Evolutionary conservation across 2,797 vertebrate species (phyloP).

Genomic region (Cynodonichthys magdalenae): DNA sequence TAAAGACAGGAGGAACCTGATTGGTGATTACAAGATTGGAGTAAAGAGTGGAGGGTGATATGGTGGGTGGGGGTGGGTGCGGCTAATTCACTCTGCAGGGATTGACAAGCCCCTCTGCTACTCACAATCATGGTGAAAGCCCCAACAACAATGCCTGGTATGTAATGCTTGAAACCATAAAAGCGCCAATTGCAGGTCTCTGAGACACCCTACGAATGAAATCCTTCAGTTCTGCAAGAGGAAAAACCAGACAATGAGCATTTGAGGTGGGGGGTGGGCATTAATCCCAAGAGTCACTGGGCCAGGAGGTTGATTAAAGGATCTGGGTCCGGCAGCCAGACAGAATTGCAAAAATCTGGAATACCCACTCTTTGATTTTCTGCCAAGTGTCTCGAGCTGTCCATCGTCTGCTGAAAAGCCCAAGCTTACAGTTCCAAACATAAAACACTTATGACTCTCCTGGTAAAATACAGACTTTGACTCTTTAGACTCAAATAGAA

Average conservation of each 20-base stretch:
- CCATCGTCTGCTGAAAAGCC: constrained; percentile 11
- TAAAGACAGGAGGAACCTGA: constrained; percentile 44
- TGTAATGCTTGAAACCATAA: constrained; percentile 8
- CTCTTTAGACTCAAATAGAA: background rate
- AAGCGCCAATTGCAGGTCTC: constrained; percentile 10
- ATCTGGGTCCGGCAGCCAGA: constrained; percentile 45
- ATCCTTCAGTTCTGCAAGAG: constrained; percentile 13
- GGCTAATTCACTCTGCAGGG: constrained; percentile 54
- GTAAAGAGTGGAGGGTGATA: constrained; percentile 23
- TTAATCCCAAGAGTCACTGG: constrained; percentile 57
- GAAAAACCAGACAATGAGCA: constrained; percentile 18
- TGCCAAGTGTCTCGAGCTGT: constrained; percentile 37
- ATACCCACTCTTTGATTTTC: constrained; percentile 40
- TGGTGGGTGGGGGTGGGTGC: constrained; percentile 17
- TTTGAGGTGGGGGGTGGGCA: constrained; percentile 20
- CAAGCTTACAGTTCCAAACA: background rate
- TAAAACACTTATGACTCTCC: background rate
- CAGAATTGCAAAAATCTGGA: constrained; percentile 46
- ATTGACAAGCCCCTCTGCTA: constrained; percentile 19
- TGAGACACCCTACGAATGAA: constrained; percentile 12
- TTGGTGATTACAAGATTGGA: constrained; percentile 61
- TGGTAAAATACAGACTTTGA: too few relatives aligned
- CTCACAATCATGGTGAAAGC: constrained; percentile 9
- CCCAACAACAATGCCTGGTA: constrained; percentile 5
- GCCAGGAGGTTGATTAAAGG: constrained; percentile 56